Percentiles rank a stretch among this genome's conserved stretches.
Conservation (phyloP, 2,797 vertebrate genomes). For the Micromesistius poutassou region DNA sequence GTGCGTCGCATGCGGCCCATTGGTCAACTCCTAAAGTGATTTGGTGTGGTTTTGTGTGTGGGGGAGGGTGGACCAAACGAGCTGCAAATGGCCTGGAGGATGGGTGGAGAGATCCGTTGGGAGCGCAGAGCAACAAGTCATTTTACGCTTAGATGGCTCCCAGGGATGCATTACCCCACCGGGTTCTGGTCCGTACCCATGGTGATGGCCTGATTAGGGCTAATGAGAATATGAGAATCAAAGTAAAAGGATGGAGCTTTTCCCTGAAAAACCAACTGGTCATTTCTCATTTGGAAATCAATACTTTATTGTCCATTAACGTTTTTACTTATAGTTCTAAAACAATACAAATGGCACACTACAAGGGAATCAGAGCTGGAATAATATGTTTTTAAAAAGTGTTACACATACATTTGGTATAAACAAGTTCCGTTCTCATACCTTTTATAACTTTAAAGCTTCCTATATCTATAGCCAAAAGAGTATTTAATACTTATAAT, state of each 20-base stretch:
- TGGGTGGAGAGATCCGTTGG: conserved; percentile 59
- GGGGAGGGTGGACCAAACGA: conserved; percentile 28
- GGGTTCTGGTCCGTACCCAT: not conserved
- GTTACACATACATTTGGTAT: no score
- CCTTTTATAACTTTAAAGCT: no score
- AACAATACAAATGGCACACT: no score
- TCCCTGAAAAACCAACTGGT: conserved; percentile 61
- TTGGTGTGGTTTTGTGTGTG: not conserved
- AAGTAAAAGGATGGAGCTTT: conserved; percentile 54
- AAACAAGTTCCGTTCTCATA: no score
- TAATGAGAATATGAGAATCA: conserved; percentile 51
- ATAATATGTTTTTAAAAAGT: no score
- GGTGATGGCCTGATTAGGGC: conserved; percentile 47
- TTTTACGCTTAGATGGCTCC: conserved; percentile 37
- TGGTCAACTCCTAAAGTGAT: not conserved
- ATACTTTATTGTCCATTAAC: not conserved
- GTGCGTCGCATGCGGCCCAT: not conserved
- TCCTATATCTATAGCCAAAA: no score
- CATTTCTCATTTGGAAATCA: conserved; percentile 55
- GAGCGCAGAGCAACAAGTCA: conserved; percentile 33
- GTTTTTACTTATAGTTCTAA: not conserved
- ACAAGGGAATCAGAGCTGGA: no score
- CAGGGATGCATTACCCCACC: conserved; percentile 44
- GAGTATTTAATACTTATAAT: not conserved
- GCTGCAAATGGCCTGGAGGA: conserved; percentile 49